A percentile compares a stretch with the other conserved stretches of the same genome.
phyloP scores from a whole-genome alignment of 2,113 vertebrate species.

The Opisthocomus hoazin region DNA sequence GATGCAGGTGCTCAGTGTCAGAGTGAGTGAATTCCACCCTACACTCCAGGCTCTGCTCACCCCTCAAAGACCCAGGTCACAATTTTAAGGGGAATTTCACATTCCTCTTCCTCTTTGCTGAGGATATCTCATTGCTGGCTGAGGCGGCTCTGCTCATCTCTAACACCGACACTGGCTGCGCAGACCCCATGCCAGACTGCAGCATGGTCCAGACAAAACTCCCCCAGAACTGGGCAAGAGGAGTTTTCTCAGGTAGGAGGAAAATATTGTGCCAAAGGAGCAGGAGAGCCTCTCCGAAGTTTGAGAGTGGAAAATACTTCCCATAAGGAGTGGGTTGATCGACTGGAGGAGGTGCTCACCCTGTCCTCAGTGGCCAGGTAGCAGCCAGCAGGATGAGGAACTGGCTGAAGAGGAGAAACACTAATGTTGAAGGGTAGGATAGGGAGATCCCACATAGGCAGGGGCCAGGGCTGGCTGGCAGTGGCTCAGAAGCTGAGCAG shows the following conservation, averaged over 20 bases:
- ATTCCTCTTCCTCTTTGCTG: neutral
- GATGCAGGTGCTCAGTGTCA: neutral
- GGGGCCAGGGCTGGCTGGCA: neutral
- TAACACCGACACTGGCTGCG: neutral
- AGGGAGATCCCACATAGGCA: neutral
- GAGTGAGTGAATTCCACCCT: neutral
- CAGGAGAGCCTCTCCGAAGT: neutral
- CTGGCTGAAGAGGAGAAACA: neutral
- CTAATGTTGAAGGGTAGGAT: neutral
- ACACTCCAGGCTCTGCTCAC: neutral
- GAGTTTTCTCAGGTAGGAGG: neutral
- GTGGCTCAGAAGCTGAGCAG: neutral
- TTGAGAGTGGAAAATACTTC: neutral
- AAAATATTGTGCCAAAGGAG: neutral
- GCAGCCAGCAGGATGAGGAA: neutral
- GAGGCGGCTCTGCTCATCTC: neutral
- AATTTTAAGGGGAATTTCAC: neutral
- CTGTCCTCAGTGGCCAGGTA: neutral
- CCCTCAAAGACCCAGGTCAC: neutral
- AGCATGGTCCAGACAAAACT: accelerated
- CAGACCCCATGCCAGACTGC: neutral
- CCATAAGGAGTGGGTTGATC: neutral
- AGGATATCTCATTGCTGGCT: neutral
- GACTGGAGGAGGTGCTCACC: accelerated
- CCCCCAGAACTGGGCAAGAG: neutral